Conservation (phyloP, 2,113 vertebrate species). For the Datnioides undecimradiatus region DNA sequence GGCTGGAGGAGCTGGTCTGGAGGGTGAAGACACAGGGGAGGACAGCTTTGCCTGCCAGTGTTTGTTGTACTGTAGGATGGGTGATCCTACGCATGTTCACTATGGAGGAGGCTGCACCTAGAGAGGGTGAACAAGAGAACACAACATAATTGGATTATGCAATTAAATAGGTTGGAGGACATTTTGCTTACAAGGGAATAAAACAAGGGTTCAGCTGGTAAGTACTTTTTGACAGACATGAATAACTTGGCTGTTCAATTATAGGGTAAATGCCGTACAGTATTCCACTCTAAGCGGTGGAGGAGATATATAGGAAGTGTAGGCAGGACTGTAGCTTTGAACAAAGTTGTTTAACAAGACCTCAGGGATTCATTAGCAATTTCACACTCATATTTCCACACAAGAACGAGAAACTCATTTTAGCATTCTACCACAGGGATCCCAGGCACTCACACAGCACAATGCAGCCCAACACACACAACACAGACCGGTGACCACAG, state of each 20-base stretch:
- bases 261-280: background rate
- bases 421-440: background rate
- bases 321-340: background rate
- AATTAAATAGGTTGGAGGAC: conserved; percentile 9
- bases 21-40: conserved; percentile 91
- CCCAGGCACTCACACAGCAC: background rate
- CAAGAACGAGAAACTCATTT: background rate
- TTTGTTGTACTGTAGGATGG: conserved; percentile 76
- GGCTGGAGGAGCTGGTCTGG: conserved; percentile 54
- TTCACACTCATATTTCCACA: conserved; percentile 28
- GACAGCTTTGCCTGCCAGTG: conserved; percentile 87
- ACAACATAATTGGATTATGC: background rate
- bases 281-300: background rate
- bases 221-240: background rate
- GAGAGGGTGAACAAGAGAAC: conserved; percentile 15
- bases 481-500: background rate
- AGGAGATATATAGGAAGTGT: conserved; percentile 12
- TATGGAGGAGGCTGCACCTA: conserved; percentile 80
- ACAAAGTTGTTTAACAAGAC: conserved; percentile 34
- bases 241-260: conserved; percentile 16
- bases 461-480: no score
- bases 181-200: background rate
- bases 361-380: conserved; percentile 53
- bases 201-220: background rate
- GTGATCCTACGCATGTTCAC: conserved; percentile 88